phyloP scores from a whole-genome alignment of 2,888 invertebrate species.

The Augiades crinisus region DNA sequence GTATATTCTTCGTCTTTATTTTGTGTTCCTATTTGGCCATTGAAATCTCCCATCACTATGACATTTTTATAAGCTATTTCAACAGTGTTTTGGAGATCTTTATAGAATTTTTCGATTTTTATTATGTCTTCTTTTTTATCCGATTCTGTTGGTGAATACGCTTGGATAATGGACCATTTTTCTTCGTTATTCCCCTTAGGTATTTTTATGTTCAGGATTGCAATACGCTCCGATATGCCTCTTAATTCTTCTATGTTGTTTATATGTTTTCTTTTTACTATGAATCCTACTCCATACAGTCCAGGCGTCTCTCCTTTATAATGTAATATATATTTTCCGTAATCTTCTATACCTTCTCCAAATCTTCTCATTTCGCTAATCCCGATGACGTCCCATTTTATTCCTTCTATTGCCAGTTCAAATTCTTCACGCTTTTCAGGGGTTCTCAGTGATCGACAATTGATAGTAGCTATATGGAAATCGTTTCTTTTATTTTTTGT shows the following conservation, averaged over 20 bases:
- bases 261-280: too few relatives aligned
- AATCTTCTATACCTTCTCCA: slow-evolving; percentile 29
- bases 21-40: slow-evolving; percentile 31
- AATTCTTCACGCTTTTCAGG: too few relatives aligned
- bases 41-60: slow-evolving; percentile 32
- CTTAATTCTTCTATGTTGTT: too few relatives aligned
- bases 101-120: slow-evolving; percentile 30
- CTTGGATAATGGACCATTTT: slow-evolving; percentile 29
- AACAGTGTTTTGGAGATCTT: slow-evolving; percentile 25
- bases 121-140: slow-evolving; percentile 12
- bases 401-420: too few relatives aligned
- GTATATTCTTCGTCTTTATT: not conserved
- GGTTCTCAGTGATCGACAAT: too few relatives aligned
- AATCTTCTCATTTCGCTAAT: slow-evolving; percentile 25
- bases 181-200: not conserved
- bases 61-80: slow-evolving; percentile 16
- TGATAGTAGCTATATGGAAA: too few relatives aligned
- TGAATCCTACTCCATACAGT: slow-evolving; percentile 25
- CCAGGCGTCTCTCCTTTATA: slow-evolving; percentile 28
- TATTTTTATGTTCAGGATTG: slow-evolving; percentile 8
- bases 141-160: slow-evolving; percentile 33
- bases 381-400: too few relatives aligned
- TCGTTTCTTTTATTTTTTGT: too few relatives aligned
- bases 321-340: slow-evolving; percentile 26
- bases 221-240: slow-evolving; percentile 28